These are phyloP conservation scores for Bathynomus jamesi DNA, from an alignment of 1,140 invertebrate species.

Conservation along the genomic window DNA sequence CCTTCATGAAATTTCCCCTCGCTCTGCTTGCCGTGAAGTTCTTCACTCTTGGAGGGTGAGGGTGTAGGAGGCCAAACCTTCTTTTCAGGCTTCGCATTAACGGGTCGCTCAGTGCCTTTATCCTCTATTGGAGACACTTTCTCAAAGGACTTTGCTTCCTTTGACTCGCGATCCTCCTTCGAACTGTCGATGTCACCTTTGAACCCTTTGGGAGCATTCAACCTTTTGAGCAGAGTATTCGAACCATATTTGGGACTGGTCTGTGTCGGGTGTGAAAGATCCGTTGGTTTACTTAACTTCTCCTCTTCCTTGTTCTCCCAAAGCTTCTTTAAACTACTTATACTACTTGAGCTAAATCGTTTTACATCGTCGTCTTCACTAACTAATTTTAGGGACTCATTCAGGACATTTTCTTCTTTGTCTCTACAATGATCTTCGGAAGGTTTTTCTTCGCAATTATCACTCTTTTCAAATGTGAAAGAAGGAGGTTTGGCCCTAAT, in stretches of 20 bases:
- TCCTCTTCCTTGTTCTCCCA: conserved; percentile 58
- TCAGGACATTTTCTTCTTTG: conserved; percentile 41
- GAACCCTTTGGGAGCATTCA: conserved; percentile 60
- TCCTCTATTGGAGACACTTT: neutral
- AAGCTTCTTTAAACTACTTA: conserved; percentile 81
- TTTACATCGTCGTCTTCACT: conserved; percentile 68
- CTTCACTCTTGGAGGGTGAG: neutral
- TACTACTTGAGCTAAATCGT: conserved; percentile 82
- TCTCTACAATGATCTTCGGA: conserved; percentile 47
- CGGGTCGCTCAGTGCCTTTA: too few species aligned
- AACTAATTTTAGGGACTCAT: neutral
- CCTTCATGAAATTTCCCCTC: conserved; percentile 46
- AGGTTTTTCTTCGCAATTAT: conserved; percentile 41
- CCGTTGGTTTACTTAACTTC: conserved; percentile 14
- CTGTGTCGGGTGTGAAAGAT: conserved; percentile 45
- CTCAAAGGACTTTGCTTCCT: conserved; percentile 32
- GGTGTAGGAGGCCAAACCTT: conserved; percentile 51
- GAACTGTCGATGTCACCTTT: conserved; percentile 34
- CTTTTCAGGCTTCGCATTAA: conserved; percentile 43
- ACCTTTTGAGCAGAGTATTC: conserved; percentile 80
- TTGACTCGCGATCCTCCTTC: conserved; percentile 12
- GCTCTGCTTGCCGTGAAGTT: conserved; percentile 32
- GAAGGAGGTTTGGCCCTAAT: conserved; percentile 6
- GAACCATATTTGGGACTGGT: conserved; percentile 78
- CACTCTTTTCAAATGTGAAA: conserved; percentile 38